Evolutionary conservation across 1,140 invertebrate genomes (phyloP).

Genomic region (Bombus cullumanus): DNA sequence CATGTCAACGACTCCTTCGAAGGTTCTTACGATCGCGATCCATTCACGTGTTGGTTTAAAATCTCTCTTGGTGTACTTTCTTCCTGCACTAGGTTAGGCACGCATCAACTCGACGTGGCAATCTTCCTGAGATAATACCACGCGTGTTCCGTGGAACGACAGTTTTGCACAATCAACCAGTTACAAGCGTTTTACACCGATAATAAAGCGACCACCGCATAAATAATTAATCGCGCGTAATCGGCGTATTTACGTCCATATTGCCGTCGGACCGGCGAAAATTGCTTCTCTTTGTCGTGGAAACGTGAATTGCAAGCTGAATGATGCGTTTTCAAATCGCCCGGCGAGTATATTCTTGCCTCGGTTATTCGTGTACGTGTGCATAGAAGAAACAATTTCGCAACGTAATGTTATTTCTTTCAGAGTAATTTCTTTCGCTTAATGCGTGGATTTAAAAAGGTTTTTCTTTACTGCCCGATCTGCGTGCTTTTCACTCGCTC

Average conservation of each 20-base stretch:
- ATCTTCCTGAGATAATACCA: slow-evolving; percentile 21
- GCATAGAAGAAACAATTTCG: not conserved
- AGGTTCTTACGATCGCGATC: slow-evolving; percentile 36
- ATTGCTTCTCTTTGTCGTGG: slow-evolving; percentile 57
- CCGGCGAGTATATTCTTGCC: slow-evolving; percentile 4
- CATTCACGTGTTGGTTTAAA: slow-evolving; percentile 21
- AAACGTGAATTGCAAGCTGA: slow-evolving; percentile 42
- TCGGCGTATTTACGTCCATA: slow-evolving; percentile 53
- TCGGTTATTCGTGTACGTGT: not conserved
- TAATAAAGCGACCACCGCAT: slow-evolving; percentile 42
- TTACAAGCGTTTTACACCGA: slow-evolving; percentile 32
- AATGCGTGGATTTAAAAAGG: not conserved
- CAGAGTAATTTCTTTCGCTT: not conserved
- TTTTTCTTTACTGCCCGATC: too few relatives aligned
- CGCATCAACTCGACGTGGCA: not conserved
- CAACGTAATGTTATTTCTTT: not conserved
- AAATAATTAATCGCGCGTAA: slow-evolving; percentile 64
- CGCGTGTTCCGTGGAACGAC: slow-evolving; percentile 29
- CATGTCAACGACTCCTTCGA: slow-evolving; percentile 39
- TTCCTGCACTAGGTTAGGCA: not conserved
- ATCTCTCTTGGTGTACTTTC: not conserved
- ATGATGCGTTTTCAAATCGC: slow-evolving; percentile 31
- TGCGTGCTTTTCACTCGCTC: too few relatives aligned
- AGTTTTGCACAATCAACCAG: slow-evolving; percentile 17
- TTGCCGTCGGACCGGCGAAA: slow-evolving; percentile 18